Percentiles rank a stretch among this genome's conserved stretches.
These are phyloP conservation scores for Gila robusta DNA, from an alignment of 2,797 vertebrate genomes.

Conservation along the genomic window DNA sequence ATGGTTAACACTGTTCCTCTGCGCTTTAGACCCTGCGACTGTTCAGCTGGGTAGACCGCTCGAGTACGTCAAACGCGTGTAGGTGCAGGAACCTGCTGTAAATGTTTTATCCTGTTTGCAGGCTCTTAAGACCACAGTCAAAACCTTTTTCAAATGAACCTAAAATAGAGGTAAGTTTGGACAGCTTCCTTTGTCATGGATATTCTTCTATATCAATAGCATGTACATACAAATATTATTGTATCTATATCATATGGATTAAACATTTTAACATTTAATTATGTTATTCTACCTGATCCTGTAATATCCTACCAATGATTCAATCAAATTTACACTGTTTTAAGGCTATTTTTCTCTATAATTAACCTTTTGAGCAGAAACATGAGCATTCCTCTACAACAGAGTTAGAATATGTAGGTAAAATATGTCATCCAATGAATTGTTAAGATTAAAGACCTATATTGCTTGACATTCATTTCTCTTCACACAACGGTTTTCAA, in stretches of 20 bases:
- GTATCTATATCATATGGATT: neutral
- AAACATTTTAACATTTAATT: neutral
- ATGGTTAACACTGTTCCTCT: conserved; percentile 14
- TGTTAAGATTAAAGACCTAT: neutral
- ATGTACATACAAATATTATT: neutral
- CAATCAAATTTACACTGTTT: neutral
- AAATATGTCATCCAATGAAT: neutral
- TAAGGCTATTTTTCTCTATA: neutral
- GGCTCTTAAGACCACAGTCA: conserved; percentile 1
- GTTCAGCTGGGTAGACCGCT: conserved; percentile 29
- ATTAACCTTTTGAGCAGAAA: neutral
- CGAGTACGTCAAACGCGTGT: neutral
- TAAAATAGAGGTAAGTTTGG: neutral
- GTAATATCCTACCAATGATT: neutral
- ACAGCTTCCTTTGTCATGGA: neutral
- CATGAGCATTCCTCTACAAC: neutral
- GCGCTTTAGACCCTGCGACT: neutral
- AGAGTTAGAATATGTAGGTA: too few relatives aligned
- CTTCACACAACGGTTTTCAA: neutral
- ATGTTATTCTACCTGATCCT: neutral
- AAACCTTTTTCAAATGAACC: conserved; percentile 4
- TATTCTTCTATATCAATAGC: neutral
- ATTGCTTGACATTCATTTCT: neutral
- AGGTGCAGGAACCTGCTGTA: neutral
- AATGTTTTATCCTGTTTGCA: conserved; percentile 24